Base-by-base conservation (phyloP, 2,888 invertebrate species). In the Adelphocoris suturalis region DNA sequence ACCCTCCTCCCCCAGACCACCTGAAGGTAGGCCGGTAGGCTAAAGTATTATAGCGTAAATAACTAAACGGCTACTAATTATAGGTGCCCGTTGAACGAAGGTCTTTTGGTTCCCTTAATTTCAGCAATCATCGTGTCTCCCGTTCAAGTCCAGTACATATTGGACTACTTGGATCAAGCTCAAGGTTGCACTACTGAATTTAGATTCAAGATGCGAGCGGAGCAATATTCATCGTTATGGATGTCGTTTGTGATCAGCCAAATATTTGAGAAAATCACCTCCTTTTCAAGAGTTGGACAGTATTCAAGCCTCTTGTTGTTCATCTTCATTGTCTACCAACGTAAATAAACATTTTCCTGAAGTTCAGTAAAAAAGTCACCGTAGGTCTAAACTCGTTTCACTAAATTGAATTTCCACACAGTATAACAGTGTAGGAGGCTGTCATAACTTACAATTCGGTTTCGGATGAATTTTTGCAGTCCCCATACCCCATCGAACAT, bases 221-320 rank as follows among this genome's bases (percentile, higher is more conserved):
- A 88, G 52, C 80, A 80, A 14, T 88, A 78, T 78, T 88, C 88
- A 61, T 88, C 88, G 11, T 28, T 88, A 12, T 88, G 80, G 78
- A 37, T 78, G 3, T 88, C 88, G 16, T 80, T 88, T 23, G 46
- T 88, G 3, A 23, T 47, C 52, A 28, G 27, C 27, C 28, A 52
- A 13, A 52, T 88, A 19, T 47, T 82, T 11, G 19, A 47, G 4
- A 23, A 52, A 48, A 47, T 47, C 82, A 52, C 82, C n/a, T 14
- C 19, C 19, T 52, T 82, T 13, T 52, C 27, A 9, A 19, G 11
- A n/a, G n/a, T 19, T 5, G 82, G 82, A 61, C 0, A 61, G 23
- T n/a, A 27, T 28, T 47, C 86, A 23, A 47, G n/a, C 9, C 13
- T 61, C n/a, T 14, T 75, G 48, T 16, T 86, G 14, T 12, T 19